phyloP scores from a whole-genome alignment of 2,888 invertebrate genomes.

The Hemaris fuciformis region DNA sequence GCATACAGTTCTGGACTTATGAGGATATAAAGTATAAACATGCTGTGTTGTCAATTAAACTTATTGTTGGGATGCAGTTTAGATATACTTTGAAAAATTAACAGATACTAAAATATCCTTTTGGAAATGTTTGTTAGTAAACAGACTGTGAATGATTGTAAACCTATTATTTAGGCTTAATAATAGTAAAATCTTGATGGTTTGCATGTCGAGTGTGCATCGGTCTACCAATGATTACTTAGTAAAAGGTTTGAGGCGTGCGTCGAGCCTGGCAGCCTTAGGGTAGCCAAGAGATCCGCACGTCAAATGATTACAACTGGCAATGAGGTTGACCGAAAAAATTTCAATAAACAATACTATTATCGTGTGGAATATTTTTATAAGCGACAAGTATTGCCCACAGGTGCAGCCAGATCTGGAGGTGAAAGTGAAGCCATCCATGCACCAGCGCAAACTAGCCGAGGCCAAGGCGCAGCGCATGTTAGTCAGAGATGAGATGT shows the following conservation, averaged over 20 bases:
- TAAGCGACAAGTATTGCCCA: not conserved
- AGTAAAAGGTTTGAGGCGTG: slow-evolving; percentile 80
- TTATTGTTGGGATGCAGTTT: too few relatives aligned
- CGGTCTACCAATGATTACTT: slow-evolving; percentile 69
- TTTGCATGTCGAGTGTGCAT: not conserved
- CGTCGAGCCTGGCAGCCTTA: slow-evolving; percentile 67
- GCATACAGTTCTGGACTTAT: too few relatives aligned
- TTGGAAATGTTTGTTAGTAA: too few relatives aligned
- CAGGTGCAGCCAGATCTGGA: slow-evolving; percentile 92
- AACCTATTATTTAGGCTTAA: too few relatives aligned
- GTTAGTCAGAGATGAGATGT: slow-evolving; percentile 85
- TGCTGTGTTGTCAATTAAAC: too few relatives aligned
- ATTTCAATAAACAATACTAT: not conserved
- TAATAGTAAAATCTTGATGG: not conserved
- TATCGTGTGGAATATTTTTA: not conserved
- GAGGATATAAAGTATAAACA: too few relatives aligned
- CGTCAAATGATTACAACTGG: slow-evolving; percentile 62
- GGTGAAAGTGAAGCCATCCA: slow-evolving; percentile 97
- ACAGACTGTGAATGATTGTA: too few relatives aligned
- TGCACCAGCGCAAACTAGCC: slow-evolving; percentile 89
- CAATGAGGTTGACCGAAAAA: slow-evolving; percentile 55
- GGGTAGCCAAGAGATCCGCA: slow-evolving; percentile 67
- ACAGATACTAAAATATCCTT: too few relatives aligned
- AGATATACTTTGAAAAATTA: too few relatives aligned
- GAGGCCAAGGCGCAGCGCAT: slow-evolving; percentile 92